phyloP scores from a whole-genome alignment of 2,888 invertebrate genomes.

The Zeuzera pyrina region DNA sequence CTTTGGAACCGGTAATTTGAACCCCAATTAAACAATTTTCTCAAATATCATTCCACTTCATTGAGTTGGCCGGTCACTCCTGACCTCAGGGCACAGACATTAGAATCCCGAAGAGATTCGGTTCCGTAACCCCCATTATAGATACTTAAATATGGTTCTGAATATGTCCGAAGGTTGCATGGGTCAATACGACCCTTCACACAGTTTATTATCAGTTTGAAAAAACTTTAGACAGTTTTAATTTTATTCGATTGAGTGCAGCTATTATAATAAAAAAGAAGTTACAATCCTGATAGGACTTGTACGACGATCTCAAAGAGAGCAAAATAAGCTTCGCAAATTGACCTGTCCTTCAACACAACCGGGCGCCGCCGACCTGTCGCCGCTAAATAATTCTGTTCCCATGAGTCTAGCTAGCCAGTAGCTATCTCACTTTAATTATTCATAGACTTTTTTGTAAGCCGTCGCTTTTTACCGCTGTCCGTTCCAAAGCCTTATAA shows the following conservation, averaged over 20 bases:
- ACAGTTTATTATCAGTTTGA: slow-evolving; percentile 32
- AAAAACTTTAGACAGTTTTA: not conserved
- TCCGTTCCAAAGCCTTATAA: slow-evolving; percentile 59
- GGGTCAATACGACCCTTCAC: slow-evolving; percentile 41
- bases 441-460: slow-evolving; percentile 71
- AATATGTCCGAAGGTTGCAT: slow-evolving; percentile 49
- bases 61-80: slow-evolving; percentile 45
- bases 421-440: slow-evolving; percentile 71
- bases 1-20: slow-evolving; percentile 54
- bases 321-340: slow-evolving; percentile 58
- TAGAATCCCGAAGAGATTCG: slow-evolving; percentile 55
- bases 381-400: slow-evolving; percentile 65
- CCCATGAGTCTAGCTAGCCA: slow-evolving; percentile 72
- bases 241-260: not conserved
- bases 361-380: slow-evolving; percentile 52
- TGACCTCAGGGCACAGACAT: slow-evolving; percentile 56
- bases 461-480: slow-evolving; percentile 65
- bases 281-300: slow-evolving; percentile 23
- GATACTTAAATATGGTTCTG: slow-evolving; percentile 65
- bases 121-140: slow-evolving; percentile 60
- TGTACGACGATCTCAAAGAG: slow-evolving; percentile 38
- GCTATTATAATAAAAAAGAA: not conserved
- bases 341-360: slow-evolving; percentile 66
- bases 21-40: slow-evolving; percentile 68
- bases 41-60: slow-evolving; percentile 63